Conservation (phyloP, 1,140 invertebrate species). For the honey bee (Apis mellifera) region Amel_HAv3.1 CM009931.2:25128001-25128500, state of each 20-base stretch:
- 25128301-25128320: neutral
- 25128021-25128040: neutral
- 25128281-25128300: neutral
- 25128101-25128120: neutral
- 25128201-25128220: neutral
- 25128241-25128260: neutral
- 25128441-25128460: conserved; percentile 45
- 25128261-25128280: neutral
- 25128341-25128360: too few relatives aligned
- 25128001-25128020: too few relatives aligned
- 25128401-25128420: conserved; percentile 1
- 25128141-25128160: neutral
- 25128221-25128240: neutral
- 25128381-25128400: neutral
- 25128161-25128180: neutral
- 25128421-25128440: conserved; percentile 5
- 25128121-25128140: neutral
- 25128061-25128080: conserved; percentile 4
- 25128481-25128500: conserved; percentile 41
- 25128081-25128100: neutral
- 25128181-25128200: neutral
- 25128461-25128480: conserved; percentile 52
- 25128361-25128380: neutral
- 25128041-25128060: neutral
- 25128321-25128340: too few relatives aligned